Percentiles rank a stretch among this genome's conserved stretches.
Conservation (phyloP, 2,113 vertebrate genomes). For the Collichthys lucidus region DNA sequence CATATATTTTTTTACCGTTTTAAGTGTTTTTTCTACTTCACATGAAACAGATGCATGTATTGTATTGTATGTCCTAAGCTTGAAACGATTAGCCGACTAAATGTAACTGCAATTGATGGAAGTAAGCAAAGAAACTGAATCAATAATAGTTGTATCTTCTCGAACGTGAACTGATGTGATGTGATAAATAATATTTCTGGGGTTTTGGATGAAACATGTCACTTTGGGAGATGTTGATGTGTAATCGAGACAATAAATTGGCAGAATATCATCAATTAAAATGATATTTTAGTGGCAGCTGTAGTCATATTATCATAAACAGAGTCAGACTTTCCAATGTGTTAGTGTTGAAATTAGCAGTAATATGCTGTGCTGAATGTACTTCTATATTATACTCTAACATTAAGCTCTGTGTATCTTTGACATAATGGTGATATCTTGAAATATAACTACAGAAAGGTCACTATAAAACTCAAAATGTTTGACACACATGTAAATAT, state of each 20-base stretch:
- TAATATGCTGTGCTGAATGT: not conserved
- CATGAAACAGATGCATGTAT: not conserved
- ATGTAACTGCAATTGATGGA: no score
- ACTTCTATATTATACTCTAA: not conserved
- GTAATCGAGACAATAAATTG: not conserved
- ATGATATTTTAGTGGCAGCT: not conserved
- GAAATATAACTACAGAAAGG: not conserved
- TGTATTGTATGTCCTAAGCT: no score
- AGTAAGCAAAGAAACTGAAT: not conserved
- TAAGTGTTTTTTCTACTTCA: not conserved
- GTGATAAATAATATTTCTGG: not conserved
- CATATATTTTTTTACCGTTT: conserved; percentile 1
- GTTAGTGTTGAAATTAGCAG: no score
- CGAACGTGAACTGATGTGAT: not conserved
- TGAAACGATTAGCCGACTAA: not conserved
- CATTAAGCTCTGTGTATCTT: not conserved
- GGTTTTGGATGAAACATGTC: not conserved
- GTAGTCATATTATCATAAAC: no score
- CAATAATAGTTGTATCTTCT: not conserved
- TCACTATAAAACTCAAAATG: not conserved
- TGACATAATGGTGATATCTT: not conserved
- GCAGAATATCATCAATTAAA: not conserved
- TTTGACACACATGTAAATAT: not conserved
- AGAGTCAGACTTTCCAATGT: not conserved
- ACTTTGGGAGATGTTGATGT: no score